These are phyloP conservation scores for Sinodicranocentrus sp. DNA, from an alignment of 2,888 invertebrate genomes.

Conservation along the genomic window DNA sequence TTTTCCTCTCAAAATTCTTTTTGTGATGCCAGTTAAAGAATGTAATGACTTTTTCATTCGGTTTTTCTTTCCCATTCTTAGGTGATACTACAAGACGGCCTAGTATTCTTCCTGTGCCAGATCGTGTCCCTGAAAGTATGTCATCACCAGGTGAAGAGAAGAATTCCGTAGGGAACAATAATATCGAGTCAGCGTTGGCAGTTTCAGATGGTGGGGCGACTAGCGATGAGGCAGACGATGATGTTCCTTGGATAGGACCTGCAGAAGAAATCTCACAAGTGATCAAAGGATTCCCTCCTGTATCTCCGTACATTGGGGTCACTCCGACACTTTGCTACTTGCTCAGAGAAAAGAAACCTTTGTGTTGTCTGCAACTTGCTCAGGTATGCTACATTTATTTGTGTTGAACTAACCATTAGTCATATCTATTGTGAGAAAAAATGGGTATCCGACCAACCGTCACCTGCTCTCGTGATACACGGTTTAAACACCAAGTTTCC, in stretches of 20 bases:
- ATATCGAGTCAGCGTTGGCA: conserved; percentile 32
- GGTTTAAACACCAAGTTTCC: neutral
- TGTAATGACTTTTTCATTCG: too few relatives aligned
- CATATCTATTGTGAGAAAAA: neutral
- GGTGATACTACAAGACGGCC: conserved; percentile 86
- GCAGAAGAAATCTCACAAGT: conserved; percentile 70
- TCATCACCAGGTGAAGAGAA: conserved; percentile 40
- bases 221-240: conserved; percentile 89
- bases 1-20: too few relatives aligned
- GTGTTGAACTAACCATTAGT: neutral
- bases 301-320: conserved; percentile 95
- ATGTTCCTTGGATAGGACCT: conserved; percentile 86
- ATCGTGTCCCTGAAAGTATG: conserved; percentile 96
- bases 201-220: conserved; percentile 69
- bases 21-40: too few relatives aligned
- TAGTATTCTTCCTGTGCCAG: conserved; percentile 96
- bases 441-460: neutral
- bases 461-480: neutral
- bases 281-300: conserved; percentile 96
- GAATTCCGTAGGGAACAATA: conserved; percentile 52
- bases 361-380: conserved; percentile 96
- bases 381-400: conserved; percentile 82
- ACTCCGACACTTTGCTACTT: conserved; percentile 98
- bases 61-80: neutral
- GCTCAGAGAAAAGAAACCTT: conserved; percentile 95